A percentile compares a stretch with the other conserved stretches of the same genome.
These are phyloP conservation scores for Drosophila santomea DNA, from an alignment of 1,140 invertebrate genomes.

Conservation along the genomic window DNA sequence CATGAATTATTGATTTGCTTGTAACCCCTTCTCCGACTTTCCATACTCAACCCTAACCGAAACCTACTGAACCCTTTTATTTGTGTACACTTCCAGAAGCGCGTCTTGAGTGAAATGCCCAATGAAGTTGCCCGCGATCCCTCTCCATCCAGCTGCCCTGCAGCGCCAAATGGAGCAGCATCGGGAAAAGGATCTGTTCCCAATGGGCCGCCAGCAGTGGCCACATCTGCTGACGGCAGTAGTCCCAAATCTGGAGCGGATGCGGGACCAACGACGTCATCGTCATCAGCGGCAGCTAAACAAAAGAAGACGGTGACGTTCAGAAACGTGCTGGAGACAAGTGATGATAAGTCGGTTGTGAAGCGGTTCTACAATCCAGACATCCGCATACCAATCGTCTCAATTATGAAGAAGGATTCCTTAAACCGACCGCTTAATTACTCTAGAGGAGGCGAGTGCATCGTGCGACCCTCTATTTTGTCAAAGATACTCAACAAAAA, in stretches of 20 bases:
- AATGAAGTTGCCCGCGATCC: conserved; percentile 46
- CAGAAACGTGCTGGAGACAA: conserved; percentile 83
- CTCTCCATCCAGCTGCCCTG: conserved; percentile 6
- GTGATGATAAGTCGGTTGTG: conserved; percentile 81
- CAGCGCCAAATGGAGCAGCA: conserved; percentile 3
- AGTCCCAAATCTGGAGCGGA: conserved; percentile 13
- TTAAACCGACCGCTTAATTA: conserved; percentile 70
- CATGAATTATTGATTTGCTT: conserved; percentile 76
- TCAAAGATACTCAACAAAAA: conserved; percentile 84
- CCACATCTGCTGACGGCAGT: conserved; percentile 10
- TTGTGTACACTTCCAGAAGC: conserved; percentile 58
- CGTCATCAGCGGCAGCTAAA: conserved; percentile 35
- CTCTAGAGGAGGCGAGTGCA: conserved; percentile 75
- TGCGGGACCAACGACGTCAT: conserved; percentile 2
- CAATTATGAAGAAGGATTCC: conserved; percentile 84
- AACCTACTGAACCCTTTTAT: conserved; percentile 28
- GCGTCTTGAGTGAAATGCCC: conserved; percentile 62
- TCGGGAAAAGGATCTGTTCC: conserved; percentile 3
- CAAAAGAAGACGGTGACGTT: conserved; percentile 84
- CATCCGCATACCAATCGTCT: conserved; percentile 74
- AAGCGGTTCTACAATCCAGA: conserved; percentile 84
- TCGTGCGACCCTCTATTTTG: conserved; percentile 79
- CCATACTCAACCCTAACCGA: conserved; percentile 21
- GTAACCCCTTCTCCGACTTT: conserved; percentile 9
- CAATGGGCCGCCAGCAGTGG: conserved; percentile 5